These are phyloP conservation scores for Myodes glareolus DNA, from an alignment of 2,113 vertebrate species.

Conservation along the genomic window DNA sequence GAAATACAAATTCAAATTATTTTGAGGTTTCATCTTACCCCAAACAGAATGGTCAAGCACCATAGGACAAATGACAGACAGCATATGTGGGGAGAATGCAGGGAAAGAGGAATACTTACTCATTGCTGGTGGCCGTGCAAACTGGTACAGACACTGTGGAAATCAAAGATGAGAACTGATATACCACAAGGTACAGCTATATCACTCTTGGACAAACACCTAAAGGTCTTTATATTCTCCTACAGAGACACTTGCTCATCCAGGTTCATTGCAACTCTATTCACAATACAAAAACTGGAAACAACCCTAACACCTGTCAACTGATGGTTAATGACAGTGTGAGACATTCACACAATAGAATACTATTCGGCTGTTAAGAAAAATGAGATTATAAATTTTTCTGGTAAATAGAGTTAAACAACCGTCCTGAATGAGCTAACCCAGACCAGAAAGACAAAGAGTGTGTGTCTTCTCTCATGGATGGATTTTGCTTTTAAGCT, in stretches of 20 bases:
- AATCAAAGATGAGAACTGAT: neutral
- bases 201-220: neutral
- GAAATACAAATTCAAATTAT: neutral
- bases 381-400: neutral
- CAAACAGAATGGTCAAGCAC: neutral
- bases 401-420: neutral
- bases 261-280: neutral
- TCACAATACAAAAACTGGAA: neutral
- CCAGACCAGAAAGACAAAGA: neutral
- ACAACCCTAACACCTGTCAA: neutral
- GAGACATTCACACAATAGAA: neutral
- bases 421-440: neutral
- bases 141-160: neutral
- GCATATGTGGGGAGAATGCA: neutral
- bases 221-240: neutral
- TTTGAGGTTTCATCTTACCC: neutral
- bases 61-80: neutral
- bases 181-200: neutral
- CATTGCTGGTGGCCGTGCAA: neutral
- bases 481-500: neutral
- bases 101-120: neutral
- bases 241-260: neutral
- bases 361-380: neutral
- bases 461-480: neutral
- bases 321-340: neutral